Evolutionary conservation across 2,888 invertebrate genomes (phyloP), one percentile per base, ranked within the genome.

Genomic region (Leptothorax acervorum): DNA sequence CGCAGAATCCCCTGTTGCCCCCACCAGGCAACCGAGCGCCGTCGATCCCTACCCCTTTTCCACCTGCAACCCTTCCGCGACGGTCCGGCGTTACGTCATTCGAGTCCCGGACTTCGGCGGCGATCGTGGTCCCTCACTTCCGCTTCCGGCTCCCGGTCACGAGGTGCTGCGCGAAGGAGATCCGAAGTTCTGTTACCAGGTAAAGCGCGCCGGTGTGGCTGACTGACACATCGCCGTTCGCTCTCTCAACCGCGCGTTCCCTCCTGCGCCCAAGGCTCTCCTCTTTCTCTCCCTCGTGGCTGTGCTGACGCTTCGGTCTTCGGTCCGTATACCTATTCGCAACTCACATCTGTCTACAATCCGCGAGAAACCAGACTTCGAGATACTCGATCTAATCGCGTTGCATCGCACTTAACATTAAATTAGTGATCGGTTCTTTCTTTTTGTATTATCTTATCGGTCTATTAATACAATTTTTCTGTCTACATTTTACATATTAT

Each of bases 71-170:
- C 89, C 90, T 90, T 85, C 86, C 82, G 86, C 75, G 81, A 78
- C 48, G 62, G 76, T 85, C 55, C 86, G 62, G 51, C 84, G 84
- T 90, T 90, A 90, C 90, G 91, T 92, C 92, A 93, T 90, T 93
- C 92, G 91, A 89, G 90, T 92, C 87, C 90, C 88, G 90, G 91
- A 90, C 92, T 89, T 85, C 91, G 88, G 86, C 87, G 85, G 83
- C 74, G 76, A 53, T 75, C 85, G 87, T 85, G 86, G 89, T 86
- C 87, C 84, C 66, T 66, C 85, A 86, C 90, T 91, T 88, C 88
- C 87, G 86, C 86, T 89, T 86, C 88, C 90, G 90, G 86, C 83
- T 73, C 89, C 74, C 83, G 73, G 71, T 53, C 86, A 85, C 86
- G 85, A 87, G 84, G 63, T 73, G 74, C 53, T 51, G 71, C 65